These are phyloP conservation scores for Brachionus paranguensis DNA, from an alignment of 1,140 invertebrate species.

Conservation along the genomic window DNA sequence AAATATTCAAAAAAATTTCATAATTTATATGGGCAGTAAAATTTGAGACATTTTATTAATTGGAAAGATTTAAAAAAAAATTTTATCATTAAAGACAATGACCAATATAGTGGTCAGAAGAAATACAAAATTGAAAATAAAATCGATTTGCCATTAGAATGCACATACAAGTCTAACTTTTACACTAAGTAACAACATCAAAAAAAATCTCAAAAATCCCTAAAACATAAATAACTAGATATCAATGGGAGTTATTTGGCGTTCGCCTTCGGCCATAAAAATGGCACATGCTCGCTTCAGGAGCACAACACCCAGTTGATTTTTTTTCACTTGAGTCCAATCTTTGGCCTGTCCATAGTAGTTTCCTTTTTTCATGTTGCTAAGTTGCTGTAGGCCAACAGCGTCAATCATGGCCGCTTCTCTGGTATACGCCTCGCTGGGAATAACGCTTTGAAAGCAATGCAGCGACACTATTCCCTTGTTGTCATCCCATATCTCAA, in stretches of 20 bases:
- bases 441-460: constrained; percentile 80
- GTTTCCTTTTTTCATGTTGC: constrained; percentile 73
- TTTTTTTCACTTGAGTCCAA: constrained; percentile 67
- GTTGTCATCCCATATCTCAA: constrained; percentile 76
- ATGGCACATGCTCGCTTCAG: constrained; percentile 76
- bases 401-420: constrained; percentile 89
- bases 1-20: too few relatives aligned
- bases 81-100: background rate
- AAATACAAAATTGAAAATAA: background rate
- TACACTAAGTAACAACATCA: background rate
- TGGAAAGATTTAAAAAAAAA: background rate
- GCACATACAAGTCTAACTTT: background rate
- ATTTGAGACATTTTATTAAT: background rate
- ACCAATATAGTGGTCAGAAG: background rate
- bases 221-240: constrained; percentile 13
- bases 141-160: constrained; percentile 25
- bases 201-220: background rate
- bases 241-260: constrained; percentile 53
- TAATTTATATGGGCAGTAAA: background rate
- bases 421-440: constrained; percentile 81
- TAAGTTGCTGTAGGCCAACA: constrained; percentile 69
- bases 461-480: constrained; percentile 81
- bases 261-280: constrained; percentile 71
- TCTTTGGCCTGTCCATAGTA: constrained; percentile 72
- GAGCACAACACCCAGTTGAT: constrained; percentile 71